These are phyloP conservation scores for Tachuris rubrigastra DNA, from an alignment of 2,113 vertebrate species.

Conservation along the genomic window DNA sequence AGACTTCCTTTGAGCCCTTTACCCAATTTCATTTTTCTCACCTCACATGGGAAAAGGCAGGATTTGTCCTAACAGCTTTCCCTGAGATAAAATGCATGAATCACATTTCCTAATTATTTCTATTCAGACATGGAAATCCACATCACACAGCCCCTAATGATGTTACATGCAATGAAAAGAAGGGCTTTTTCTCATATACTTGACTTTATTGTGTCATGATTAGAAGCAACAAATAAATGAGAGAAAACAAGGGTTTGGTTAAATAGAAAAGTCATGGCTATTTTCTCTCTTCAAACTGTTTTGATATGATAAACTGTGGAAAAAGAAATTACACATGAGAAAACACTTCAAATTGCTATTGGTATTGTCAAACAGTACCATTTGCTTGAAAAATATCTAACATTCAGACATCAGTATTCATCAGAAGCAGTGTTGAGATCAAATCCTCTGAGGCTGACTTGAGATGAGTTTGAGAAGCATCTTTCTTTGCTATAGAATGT, in stretches of 20 bases:
- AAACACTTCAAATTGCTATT: conserved; percentile 17
- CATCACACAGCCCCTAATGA: conserved; percentile 42
- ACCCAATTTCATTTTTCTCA: background rate
- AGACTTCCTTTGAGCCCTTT: background rate
- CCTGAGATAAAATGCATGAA: background rate
- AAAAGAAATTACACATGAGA: conserved; percentile 40
- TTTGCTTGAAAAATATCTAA: background rate
- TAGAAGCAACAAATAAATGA: conserved; percentile 36
- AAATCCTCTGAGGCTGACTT: background rate
- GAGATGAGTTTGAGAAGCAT: background rate
- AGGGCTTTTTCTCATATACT: conserved; percentile 10
- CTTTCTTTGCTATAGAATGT: background rate
- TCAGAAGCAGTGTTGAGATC: background rate
- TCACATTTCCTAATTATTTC: conserved; percentile 39
- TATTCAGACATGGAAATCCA: conserved; percentile 29
- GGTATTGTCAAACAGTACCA: background rate
- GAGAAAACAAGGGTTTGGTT: conserved; percentile 30
- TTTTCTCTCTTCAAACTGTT: conserved; percentile 46
- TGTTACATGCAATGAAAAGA: conserved; percentile 17
- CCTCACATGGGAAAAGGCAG: background rate
- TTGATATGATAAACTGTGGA: conserved; percentile 32
- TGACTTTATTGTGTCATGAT: conserved; percentile 35
- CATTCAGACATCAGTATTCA: background rate
- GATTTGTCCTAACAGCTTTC: conserved; percentile 13
- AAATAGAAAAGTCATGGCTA: conserved; percentile 29